These are phyloP conservation scores for Lamprologus ornatipinnis DNA, from an alignment of 2,113 vertebrate genomes.

Conservation along the genomic window DNA sequence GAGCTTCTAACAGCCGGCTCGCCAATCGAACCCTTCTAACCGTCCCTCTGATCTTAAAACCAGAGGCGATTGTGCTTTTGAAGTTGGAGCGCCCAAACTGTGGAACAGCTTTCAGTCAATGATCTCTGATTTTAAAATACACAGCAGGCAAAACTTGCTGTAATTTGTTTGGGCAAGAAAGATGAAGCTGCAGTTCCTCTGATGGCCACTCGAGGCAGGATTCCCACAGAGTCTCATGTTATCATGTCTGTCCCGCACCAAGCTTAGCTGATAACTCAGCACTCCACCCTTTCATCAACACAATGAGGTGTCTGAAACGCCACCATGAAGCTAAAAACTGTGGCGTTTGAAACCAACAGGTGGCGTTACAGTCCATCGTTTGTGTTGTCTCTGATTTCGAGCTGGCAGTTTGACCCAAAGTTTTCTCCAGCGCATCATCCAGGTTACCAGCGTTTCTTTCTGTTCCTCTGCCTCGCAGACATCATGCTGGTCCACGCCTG, in stretches of 20 bases:
- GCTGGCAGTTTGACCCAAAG: accelerated
- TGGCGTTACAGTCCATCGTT: not conserved
- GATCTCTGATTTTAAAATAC: not conserved
- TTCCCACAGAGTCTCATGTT: not conserved
- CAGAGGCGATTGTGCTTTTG: not conserved
- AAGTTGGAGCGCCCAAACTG: not conserved
- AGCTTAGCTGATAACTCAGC: not conserved
- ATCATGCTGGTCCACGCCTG: not conserved
- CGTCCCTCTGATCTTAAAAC: accelerated
- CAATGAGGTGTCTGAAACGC: not conserved
- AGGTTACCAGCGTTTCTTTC: not conserved
- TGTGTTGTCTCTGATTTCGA: not conserved
- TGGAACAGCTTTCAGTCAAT: not conserved
- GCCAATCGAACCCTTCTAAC: accelerated
- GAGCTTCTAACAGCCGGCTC: not conserved
- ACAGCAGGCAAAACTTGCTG: not conserved
- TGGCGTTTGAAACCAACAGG: not conserved
- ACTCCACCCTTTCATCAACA: not conserved
- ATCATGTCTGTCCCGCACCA: not conserved
- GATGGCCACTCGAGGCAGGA: not conserved
- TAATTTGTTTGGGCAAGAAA: not conserved
- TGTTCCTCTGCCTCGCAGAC: not conserved
- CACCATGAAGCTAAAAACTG: not conserved
- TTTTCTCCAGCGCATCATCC: not conserved
- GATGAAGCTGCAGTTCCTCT: not conserved